Evolutionary conservation across 2,113 vertebrate species (phyloP).

Genomic region (Alligator sinensis): DNA sequence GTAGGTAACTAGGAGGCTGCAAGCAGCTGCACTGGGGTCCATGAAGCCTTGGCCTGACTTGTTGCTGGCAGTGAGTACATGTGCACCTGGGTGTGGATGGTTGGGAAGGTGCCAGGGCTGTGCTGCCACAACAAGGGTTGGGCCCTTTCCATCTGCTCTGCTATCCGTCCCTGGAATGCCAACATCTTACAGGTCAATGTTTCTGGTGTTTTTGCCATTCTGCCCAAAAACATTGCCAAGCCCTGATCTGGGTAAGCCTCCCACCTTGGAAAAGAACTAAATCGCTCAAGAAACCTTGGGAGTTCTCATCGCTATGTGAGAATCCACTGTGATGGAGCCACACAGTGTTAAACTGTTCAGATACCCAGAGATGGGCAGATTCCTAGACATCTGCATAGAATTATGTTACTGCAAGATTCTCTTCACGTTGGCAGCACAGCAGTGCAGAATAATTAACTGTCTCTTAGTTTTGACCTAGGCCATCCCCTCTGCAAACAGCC

Average conservation of each 20-base stretch:
- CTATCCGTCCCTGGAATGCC: too few relatives aligned
- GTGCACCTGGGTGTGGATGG: too few relatives aligned
- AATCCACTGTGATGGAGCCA: not conserved
- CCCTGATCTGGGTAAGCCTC: not conserved
- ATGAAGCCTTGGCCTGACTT: too few relatives aligned
- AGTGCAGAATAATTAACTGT: not conserved
- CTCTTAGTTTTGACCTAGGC: not conserved
- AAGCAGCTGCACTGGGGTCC: too few relatives aligned
- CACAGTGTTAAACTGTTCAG: not conserved
- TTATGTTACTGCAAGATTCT: not conserved
- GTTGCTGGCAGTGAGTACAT: too few relatives aligned
- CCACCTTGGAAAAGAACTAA: not conserved
- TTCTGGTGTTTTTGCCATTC: too few relatives aligned
- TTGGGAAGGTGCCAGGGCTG: too few relatives aligned
- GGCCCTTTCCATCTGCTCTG: too few relatives aligned
- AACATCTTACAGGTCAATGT: too few relatives aligned
- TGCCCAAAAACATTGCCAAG: too few relatives aligned
- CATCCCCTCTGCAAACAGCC: not conserved
- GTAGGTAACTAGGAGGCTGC: too few relatives aligned
- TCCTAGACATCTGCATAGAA: not conserved
- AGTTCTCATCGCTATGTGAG: not conserved
- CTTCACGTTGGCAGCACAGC: not conserved
- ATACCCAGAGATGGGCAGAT: not conserved
- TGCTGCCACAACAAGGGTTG: too few relatives aligned
- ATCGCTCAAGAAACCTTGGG: not conserved